These are phyloP conservation scores for Acanthurus leucopareius DNA, from an alignment of 2,797 vertebrate genomes.

Conservation along the genomic window DNA sequence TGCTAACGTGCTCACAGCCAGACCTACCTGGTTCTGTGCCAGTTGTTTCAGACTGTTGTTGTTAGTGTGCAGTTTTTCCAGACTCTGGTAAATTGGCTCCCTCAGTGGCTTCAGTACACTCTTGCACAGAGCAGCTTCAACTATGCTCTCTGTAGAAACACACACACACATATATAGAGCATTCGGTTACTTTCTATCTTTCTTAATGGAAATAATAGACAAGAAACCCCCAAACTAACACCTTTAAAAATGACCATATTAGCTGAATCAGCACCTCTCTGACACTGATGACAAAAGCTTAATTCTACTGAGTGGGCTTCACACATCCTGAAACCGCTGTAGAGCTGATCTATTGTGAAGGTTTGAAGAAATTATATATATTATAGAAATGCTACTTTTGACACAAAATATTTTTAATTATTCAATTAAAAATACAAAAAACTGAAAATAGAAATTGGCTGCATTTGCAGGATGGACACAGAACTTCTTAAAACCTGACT, in stretches of 20 bases:
- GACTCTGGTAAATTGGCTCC: constrained; percentile 88
- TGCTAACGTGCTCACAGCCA: not conserved
- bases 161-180: not conserved
- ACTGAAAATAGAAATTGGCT: too few relatives aligned
- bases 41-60: constrained; percentile 88
- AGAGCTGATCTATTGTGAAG: not conserved
- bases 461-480: too few relatives aligned
- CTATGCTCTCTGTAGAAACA: constrained; percentile 88
- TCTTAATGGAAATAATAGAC: not conserved
- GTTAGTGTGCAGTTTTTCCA: constrained; percentile 89
- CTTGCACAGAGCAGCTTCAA: constrained; percentile 94
- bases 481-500: too few relatives aligned
- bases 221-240: not conserved
- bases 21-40: constrained; percentile 89
- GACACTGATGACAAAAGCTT: not conserved
- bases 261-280: not conserved
- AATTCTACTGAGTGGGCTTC: not conserved
- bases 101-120: constrained; percentile 95
- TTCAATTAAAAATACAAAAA: too few relatives aligned
- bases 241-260: not conserved
- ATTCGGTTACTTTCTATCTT: not conserved
- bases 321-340: not conserved
- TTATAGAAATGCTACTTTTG: too few relatives aligned
- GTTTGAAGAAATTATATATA: too few relatives aligned
- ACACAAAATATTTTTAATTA: not conserved